phyloP scores from a whole-genome alignment of 2,888 invertebrate genomes.

The Chouioia cunea region DNA sequence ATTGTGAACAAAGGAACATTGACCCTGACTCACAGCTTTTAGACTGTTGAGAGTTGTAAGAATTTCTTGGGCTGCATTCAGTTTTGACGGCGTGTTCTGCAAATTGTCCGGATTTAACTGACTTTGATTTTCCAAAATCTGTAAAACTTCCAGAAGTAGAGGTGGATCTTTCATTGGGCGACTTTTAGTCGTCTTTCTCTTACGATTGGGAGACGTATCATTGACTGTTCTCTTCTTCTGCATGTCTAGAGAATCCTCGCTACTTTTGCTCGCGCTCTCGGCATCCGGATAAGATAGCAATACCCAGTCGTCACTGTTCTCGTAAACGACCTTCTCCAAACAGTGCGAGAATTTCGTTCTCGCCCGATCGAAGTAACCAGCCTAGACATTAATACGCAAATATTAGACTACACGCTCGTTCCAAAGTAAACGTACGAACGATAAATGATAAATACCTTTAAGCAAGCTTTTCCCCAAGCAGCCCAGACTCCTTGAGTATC shows the following conservation, averaged over 20 bases:
- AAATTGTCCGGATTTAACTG: constrained; percentile 53
- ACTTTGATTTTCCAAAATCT: constrained; percentile 73
- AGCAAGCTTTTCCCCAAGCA: constrained; percentile 88
- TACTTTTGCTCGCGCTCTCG: constrained; percentile 45
- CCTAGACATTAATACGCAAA: constrained; percentile 27
- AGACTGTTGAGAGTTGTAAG: constrained; percentile 68
- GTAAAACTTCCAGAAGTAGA: constrained; percentile 78
- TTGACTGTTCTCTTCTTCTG: constrained; percentile 26
- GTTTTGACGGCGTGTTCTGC: constrained; percentile 65
- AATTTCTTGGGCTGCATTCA: constrained; percentile 71
- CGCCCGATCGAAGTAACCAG: constrained; percentile 82
- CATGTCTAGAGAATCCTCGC: constrained; percentile 36
- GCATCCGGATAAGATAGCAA: constrained; percentile 56
- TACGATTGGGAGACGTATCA: constrained; percentile 37
- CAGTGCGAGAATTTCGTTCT: constrained; percentile 80
- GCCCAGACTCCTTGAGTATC: constrained; percentile 84
- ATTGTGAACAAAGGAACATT: constrained; percentile 55
- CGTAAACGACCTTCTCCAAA: constrained; percentile 68
- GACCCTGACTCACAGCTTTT: constrained; percentile 66
- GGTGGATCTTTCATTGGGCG: constrained; percentile 77
- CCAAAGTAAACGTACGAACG: not conserved
- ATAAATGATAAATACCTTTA: constrained; percentile 71
- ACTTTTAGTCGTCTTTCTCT: constrained; percentile 64
- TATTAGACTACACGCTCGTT: not conserved
- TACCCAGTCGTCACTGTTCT: constrained; percentile 66